Conservation (phyloP, 2,113 vertebrate species). For the Lamprotornis superbus region DNA sequence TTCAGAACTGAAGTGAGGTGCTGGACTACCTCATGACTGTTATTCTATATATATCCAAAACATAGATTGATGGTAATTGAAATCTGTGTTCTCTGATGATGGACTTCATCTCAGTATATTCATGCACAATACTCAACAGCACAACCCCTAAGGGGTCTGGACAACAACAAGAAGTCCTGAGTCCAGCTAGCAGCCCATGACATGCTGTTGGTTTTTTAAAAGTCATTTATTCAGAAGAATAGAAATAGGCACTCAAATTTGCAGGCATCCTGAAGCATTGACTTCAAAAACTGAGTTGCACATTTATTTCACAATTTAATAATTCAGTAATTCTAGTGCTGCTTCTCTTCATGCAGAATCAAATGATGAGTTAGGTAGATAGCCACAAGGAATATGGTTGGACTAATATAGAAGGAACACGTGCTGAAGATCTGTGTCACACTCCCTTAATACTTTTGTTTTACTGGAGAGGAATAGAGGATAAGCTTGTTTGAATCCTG, state of each 20-base stretch:
- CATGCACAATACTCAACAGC: not conserved
- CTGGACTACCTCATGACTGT: not conserved
- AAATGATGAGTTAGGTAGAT: not conserved
- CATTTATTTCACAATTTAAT: not conserved
- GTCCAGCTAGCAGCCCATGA: not conserved
- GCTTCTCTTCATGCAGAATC: not conserved
- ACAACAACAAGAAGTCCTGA: not conserved
- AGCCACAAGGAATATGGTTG: not conserved
- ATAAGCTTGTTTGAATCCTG: not conserved
- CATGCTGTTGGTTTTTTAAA: accelerated
- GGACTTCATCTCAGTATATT: not conserved
- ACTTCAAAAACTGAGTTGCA: not conserved
- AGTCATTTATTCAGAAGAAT: not conserved
- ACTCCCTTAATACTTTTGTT: not conserved
- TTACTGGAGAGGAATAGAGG: not conserved
- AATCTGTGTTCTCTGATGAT: not conserved
- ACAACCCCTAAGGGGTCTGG: accelerated
- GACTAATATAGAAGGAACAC: not conserved
- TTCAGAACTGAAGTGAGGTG: not conserved
- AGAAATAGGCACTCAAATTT: not conserved
- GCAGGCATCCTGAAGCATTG: not conserved
- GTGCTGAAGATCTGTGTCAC: not conserved
- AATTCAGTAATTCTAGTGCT: not conserved
- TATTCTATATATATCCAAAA: not conserved
- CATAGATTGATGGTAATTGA: not conserved